Evolutionary conservation across 2,888 invertebrate species (phyloP).

Genomic region (Acronicta alni): DNA sequence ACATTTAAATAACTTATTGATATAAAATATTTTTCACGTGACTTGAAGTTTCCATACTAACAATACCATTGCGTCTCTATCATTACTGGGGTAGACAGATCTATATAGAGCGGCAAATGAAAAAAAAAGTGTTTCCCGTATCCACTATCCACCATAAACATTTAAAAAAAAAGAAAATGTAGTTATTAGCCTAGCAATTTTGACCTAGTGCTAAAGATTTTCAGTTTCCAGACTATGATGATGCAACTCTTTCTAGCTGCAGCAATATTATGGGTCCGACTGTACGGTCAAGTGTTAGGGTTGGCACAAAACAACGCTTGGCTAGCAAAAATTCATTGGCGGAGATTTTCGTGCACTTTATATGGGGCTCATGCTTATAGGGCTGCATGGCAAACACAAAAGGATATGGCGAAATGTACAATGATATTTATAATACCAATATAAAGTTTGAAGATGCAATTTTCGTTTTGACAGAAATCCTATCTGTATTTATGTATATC

Average conservation of each 20-base stretch:
- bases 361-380: constrained; percentile 11
- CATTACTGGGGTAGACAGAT: too few relatives aligned
- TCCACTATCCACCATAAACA: too few relatives aligned
- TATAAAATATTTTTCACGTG: not conserved
- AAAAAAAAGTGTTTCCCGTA: too few relatives aligned
- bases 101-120: too few relatives aligned
- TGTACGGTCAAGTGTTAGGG: constrained; percentile 7
- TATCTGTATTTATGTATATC: too few relatives aligned
- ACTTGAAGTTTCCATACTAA: too few relatives aligned
- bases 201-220: not conserved
- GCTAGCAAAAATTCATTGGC: constrained; percentile 21
- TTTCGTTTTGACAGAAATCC: not conserved
- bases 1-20: constrained; percentile 6
- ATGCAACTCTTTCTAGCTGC: constrained; percentile 10
- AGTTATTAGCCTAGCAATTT: too few relatives aligned
- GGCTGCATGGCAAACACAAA: constrained; percentile 19
- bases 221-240: not conserved
- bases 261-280: constrained; percentile 2
- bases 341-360: constrained; percentile 20
- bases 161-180: too few relatives aligned
- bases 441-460: not conserved
- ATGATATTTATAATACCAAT: not conserved
- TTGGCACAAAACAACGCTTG: constrained; percentile 7
- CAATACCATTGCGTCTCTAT: too few relatives aligned
- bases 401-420: constrained; percentile 1